Conservation (phyloP, 2,888 invertebrate genomes). For the Oeneis ivallda region DNA sequence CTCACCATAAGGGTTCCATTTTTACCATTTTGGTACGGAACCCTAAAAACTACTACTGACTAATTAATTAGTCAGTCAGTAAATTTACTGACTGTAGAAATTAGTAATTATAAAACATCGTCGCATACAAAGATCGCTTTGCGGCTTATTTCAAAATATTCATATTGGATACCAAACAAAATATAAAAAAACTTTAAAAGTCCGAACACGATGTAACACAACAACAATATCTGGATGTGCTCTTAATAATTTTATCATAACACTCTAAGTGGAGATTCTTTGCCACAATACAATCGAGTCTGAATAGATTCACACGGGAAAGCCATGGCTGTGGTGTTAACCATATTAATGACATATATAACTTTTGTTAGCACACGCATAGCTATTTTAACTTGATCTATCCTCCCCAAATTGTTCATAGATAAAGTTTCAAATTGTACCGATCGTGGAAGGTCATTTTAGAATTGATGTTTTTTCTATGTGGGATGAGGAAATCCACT, state of each 20-base stretch:
- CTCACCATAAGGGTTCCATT: too few relatives aligned
- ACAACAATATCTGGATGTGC: constrained; percentile 17
- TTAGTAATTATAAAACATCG: too few relatives aligned
- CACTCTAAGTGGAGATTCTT: constrained; percentile 40
- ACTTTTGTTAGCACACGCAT: constrained; percentile 55
- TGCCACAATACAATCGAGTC: constrained; percentile 31
- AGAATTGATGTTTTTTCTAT: constrained; percentile 43
- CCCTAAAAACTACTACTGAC: too few relatives aligned
- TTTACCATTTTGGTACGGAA: too few relatives aligned
- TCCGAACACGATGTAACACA: neutral
- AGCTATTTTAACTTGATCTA: constrained; percentile 42
- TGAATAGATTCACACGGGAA: constrained; percentile 70
- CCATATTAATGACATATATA: constrained; percentile 66
- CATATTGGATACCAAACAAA: neutral
- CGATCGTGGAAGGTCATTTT: constrained; percentile 16
- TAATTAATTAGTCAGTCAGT: too few relatives aligned
- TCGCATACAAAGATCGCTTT: too few relatives aligned
- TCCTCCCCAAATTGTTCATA: constrained; percentile 11
- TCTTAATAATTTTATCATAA: constrained; percentile 40
- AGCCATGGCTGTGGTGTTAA: constrained; percentile 61
- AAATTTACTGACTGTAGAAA: too few relatives aligned
- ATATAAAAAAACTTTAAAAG: neutral
- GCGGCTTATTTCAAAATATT: too few relatives aligned
- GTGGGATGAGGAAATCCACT: constrained; percentile 45
- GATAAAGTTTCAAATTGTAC: constrained; percentile 14